Conservation (phyloP, 2,888 invertebrate species). For the Lasioglossum figueresi region DNA sequence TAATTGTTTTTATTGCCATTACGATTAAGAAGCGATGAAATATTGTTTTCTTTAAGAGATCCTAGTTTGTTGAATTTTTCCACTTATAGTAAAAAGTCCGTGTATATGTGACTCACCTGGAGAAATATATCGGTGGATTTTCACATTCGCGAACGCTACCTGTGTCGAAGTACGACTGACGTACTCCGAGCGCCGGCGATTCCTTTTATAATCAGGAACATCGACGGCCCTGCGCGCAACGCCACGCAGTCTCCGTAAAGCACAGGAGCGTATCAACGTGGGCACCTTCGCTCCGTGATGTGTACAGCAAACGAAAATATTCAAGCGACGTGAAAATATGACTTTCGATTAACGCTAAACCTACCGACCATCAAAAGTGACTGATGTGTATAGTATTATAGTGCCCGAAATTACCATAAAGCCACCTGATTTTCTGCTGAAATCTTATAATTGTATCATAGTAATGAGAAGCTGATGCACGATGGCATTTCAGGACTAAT, state of each 20-base stretch:
- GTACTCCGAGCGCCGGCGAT: conserved; percentile 75
- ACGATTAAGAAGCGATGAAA: neutral
- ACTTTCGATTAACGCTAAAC: neutral
- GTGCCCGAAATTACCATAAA: too few species aligned
- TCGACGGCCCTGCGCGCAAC: conserved; percentile 77
- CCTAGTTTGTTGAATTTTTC: neutral
- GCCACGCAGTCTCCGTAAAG: conserved; percentile 72
- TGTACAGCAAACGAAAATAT: neutral
- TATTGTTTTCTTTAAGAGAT: neutral
- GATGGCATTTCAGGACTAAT: too few species aligned
- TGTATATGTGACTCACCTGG: conserved; percentile 62
- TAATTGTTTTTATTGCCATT: neutral
- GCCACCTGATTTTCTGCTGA: too few species aligned
- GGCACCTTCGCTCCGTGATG: neutral
- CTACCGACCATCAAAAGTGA: too few species aligned
- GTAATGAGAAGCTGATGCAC: too few species aligned
- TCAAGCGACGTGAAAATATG: neutral
- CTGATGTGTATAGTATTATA: too few species aligned
- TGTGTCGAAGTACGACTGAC: conserved; percentile 78
- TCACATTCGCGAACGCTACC: conserved; percentile 61
- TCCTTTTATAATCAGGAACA: conserved; percentile 80
- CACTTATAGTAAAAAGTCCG: neutral
- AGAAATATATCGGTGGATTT: conserved; percentile 19
- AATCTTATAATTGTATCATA: too few species aligned
- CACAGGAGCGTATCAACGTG: conserved; percentile 49